These are phyloP conservation scores for Macrochelys suwanniensis DNA, from an alignment of 2,797 vertebrate genomes.

Conservation along the genomic window DNA sequence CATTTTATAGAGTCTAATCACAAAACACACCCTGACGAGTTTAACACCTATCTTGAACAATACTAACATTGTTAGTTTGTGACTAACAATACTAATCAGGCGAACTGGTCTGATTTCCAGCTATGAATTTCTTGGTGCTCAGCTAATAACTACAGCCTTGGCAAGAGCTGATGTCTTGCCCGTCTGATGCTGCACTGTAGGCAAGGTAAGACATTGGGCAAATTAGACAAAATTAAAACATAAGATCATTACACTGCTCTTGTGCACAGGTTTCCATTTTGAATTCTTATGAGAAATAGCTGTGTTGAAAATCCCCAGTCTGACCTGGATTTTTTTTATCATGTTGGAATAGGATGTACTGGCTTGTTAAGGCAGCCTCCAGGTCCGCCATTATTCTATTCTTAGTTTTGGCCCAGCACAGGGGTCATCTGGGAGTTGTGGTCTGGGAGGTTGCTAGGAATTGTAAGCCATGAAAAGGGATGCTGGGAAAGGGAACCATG, in stretches of 20 bases:
- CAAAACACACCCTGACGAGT: neutral
- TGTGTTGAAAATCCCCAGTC: neutral
- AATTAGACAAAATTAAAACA: neutral
- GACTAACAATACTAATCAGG: too few species aligned
- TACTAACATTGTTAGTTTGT: neutral
- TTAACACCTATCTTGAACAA: neutral
- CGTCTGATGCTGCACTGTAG: neutral
- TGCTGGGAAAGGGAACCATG: neutral
- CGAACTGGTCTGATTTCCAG: neutral
- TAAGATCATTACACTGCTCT: neutral
- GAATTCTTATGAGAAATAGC: neutral
- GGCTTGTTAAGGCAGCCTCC: neutral
- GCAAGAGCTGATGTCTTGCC: neutral
- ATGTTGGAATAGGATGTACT: neutral
- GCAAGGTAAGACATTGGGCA: neutral
- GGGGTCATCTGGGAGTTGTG: neutral
- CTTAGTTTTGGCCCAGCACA: neutral
- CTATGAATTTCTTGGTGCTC: neutral
- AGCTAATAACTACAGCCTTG: neutral
- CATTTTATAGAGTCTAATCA: neutral
- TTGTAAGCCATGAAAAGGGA: neutral
- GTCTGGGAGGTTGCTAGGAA: neutral
- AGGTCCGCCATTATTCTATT: neutral
- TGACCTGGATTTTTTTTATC: neutral
- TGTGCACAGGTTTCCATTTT: neutral